Evolutionary conservation across 2,797 vertebrate species (phyloP), one percentile per base, ranked within the genome.

Genomic region (Macropus fuliginosus): DNA sequence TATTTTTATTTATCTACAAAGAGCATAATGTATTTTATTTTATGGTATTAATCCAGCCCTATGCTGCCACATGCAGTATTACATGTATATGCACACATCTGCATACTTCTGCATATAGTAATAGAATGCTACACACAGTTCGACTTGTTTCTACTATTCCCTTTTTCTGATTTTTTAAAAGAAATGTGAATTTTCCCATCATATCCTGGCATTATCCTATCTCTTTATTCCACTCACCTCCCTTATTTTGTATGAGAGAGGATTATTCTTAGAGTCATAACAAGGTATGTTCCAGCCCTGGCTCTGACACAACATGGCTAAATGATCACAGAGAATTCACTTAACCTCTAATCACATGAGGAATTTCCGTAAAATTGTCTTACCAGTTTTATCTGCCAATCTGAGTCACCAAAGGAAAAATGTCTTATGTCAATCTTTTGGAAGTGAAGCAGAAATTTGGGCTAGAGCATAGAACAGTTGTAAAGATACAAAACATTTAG

Each of bases 381-480:
- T 24, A 40, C 16, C 18, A 81, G 0, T 2, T 40, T 2, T 40
- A 40, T 46, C 5, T 81, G n/a, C 2, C 8, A 40, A 10, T 81
- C 2, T 46, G 18, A 81, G 18, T 24, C 16, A 81, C 46, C 46
- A 5, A 16, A 74, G 34, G 6, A 81, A 81, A 81, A 81, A 81
- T 21, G 1, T 40, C 14, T 66, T 4, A 46, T 24, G 18, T 24
- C 24, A 81, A 40, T 81, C 34, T 81, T 81, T 81, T 81, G 18
- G 2, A 40, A 81, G n/a, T 40, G 16, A 74, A 40, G 62, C 14
- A 74, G n/a, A 81, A n/a, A 13, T 40, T 0, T 9, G n/a, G 18
- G 16, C n/a, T 81, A 3, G 6, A 24, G 6, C n/a, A 46, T 24
- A 40, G n/a, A 0, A 9, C 18, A 2, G 2, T 46, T 81, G n/a